These are phyloP conservation scores for Tragelaphus strepsiceros DNA, from an alignment of 2,113 vertebrate genomes.

Conservation along the genomic window DNA sequence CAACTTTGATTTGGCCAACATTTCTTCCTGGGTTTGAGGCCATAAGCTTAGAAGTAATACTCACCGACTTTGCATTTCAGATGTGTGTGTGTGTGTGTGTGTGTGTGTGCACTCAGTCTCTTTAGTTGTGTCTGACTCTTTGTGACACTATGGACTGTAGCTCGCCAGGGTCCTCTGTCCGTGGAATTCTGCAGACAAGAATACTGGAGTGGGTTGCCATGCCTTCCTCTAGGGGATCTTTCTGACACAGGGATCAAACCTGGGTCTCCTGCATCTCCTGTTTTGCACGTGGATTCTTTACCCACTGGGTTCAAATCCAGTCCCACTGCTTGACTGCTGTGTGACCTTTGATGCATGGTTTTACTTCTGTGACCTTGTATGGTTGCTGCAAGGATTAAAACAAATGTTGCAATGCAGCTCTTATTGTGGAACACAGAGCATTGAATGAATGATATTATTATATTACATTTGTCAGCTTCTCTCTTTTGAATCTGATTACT, in stretches of 20 bases:
- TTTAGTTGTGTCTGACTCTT: background rate
- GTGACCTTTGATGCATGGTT: background rate
- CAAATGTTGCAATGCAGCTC: background rate
- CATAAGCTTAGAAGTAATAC: background rate
- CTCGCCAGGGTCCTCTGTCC: background rate
- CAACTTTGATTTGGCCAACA: background rate
- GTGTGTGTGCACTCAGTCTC: background rate
- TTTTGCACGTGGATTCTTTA: background rate
- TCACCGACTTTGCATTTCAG: background rate
- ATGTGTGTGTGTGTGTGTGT: rapidly evolving
- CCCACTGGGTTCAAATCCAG: background rate
- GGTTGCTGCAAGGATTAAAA: background rate
- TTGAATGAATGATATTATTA: background rate
- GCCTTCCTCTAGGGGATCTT: background rate
- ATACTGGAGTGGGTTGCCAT: background rate
- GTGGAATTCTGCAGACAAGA: background rate
- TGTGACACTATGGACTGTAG: background rate
- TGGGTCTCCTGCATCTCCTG: background rate
- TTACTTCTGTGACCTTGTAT: background rate
- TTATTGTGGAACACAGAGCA: background rate
- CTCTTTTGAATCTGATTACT: constrained; percentile 49
- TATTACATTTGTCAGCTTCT: constrained; percentile 23
- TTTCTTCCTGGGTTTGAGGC: background rate
- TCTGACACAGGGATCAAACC: background rate
- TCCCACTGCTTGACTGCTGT: background rate